Base-by-base conservation (phyloP, 2,113 vertebrate genomes). In the Heptranchias perlo region DNA sequence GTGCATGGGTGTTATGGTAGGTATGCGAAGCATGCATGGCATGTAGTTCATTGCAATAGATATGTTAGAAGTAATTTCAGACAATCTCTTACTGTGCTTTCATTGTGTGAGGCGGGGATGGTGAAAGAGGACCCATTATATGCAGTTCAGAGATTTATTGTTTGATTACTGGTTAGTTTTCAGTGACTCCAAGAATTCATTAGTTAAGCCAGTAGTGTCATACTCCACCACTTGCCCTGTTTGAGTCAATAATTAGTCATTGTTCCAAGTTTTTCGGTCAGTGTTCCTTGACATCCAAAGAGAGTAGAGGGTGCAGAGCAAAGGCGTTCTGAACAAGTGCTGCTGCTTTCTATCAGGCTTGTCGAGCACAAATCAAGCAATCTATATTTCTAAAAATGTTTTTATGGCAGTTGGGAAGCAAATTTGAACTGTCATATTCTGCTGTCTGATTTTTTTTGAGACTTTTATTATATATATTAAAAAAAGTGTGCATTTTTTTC, bases 1-100 rank as follows among this genome's bases (percentile, higher is more conserved):
- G 92, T 25, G 62, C 61, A 94, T 47, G 44, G 86, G 91, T 94
- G n/a, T 47, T 94, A 91, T 58, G 54, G 39, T 47, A 21, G n/a
- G 92, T 94, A 94, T 94, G n/a, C 64, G 62, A 67, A 94, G 92
- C 62, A 65, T 67, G 92, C 92, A 64, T n/a, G n/a, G 91, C 58
- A 94, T 94, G 35, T 62, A 65, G 23, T 10, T 94, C 47, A 94
- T 94, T 94, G 61, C 18, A 94, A 25, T 94, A 65, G 92, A 94
- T 65, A 65, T 94, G 62, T 94, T 62, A 18, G 13, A 64, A 94
- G 18, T 64, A 39, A 94, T 94, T 94, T 67, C 62, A 94, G 92
- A 94, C 58, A 64, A 94, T 44, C 23, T 65, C 21, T 67, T 94
- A 39, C n/a, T 94, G 92, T 94, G 61, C 62, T 94, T 94, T 64